Evolutionary conservation across 2,888 invertebrate species (phyloP), one percentile per base, ranked within the genome.

Genomic region (Ecliptopera silaceata): DNA sequence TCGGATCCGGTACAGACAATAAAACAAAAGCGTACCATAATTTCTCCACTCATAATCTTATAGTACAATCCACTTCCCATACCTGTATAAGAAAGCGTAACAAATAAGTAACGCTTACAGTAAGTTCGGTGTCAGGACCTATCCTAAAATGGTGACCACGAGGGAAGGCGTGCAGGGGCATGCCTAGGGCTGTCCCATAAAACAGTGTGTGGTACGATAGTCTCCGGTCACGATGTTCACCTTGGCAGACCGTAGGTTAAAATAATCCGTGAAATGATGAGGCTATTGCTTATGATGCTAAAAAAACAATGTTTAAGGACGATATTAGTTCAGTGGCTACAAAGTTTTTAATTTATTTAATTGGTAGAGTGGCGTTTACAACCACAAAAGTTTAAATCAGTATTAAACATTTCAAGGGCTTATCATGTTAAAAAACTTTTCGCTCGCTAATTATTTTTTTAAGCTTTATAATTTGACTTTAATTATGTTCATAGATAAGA

Each of bases 121-220:
- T 61, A 61, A 66, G 65, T 63, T 59, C 63, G 43, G 66, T 75
- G 74, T 79, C 76, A 76, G 63, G 77, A 77, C 72, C 74, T 70
- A 68, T 70, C 82, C 80, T 68, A 78, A 82, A 77, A 81, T 68
- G 81, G 82, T 67, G 69, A 63, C 73, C 79, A 80, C 78, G 79
- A 75, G 69, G 58, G 59, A 63, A 71, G 79, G 77, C 75, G 76
- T 75, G 77, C 74, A 69, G 74, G 71, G 75, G 79, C 76, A 78
- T 68, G 70, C 81, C 79, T 68, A 69, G 67, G 75, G 80, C 77
- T 67, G 73, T 69, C 65, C 68, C 72, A 77, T 79, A 81, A 80
- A 80, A 59, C 69, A 63, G 63, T 61, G 68, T 63, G 65, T 63
- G 68, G 75, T 75, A 70, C 69, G 71, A n/a, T n/a, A 68, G 62